phyloP scores from a whole-genome alignment of 2,113 vertebrate genomes.

The Eptesicus fuscus region DNA sequence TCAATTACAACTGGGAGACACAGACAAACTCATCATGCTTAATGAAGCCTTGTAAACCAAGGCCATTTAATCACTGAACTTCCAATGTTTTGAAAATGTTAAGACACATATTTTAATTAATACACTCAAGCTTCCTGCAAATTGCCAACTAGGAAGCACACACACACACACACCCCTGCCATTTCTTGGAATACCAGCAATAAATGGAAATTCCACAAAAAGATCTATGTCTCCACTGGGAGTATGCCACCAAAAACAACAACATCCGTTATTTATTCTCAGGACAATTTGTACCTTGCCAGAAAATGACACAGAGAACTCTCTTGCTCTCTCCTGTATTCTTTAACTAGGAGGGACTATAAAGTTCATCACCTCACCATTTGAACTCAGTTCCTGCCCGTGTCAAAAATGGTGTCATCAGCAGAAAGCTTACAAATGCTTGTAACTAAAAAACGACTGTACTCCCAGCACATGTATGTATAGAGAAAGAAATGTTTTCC shows the following conservation, averaged over 20 bases:
- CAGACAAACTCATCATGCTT: neutral
- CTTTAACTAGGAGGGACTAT: neutral
- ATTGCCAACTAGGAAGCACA: neutral
- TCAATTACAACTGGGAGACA: neutral
- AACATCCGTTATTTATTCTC: slow-evolving; percentile 1
- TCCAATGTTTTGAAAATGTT: neutral
- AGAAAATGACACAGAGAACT: neutral
- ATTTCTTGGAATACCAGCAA: slow-evolving; percentile 36
- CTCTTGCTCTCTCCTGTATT: neutral
- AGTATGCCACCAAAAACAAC: slow-evolving; percentile 15
- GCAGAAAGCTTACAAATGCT: neutral
- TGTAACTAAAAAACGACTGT: slow-evolving; percentile 18
- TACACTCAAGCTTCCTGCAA: neutral
- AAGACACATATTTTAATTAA: neutral
- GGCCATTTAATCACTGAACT: neutral
- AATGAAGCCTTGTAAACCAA: neutral
- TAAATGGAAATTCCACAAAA: slow-evolving; percentile 45
- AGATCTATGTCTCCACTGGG: neutral
- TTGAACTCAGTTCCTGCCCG: neutral
- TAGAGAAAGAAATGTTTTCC: neutral
- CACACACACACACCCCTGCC: neutral
- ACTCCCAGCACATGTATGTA: neutral
- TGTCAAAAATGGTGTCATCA: slow-evolving; percentile 26
- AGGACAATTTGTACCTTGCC: slow-evolving; percentile 18
- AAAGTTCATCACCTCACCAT: slow-evolving; percentile 2